Conservation (phyloP, 2,797 vertebrate genomes). For the Acridotheres tristis region DNA sequence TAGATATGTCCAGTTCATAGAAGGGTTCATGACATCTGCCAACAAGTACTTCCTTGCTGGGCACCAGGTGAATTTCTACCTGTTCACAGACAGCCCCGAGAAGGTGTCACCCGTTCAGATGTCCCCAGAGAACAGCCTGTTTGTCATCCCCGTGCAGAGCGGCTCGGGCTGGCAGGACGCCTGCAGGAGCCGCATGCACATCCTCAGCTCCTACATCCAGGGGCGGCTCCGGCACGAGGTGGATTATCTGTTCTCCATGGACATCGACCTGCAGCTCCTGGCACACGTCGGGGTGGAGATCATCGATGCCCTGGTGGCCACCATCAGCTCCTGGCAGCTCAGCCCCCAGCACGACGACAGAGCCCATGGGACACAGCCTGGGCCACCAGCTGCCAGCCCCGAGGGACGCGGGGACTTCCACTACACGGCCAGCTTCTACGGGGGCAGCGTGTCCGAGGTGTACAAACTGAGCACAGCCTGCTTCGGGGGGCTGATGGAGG, state of each 20-base stretch:
- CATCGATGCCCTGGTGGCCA: slow-evolving; percentile 76
- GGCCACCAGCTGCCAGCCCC: slow-evolving; percentile 62
- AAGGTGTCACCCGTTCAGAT: slow-evolving; percentile 60
- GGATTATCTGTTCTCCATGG: slow-evolving; percentile 78
- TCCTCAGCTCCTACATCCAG: slow-evolving; percentile 68
- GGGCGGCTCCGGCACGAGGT: slow-evolving; percentile 64
- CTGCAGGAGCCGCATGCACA: slow-evolving; percentile 66
- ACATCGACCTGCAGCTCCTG: slow-evolving; percentile 76
- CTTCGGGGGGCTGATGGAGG: slow-evolving; percentile 70
- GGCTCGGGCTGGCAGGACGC: slow-evolving; percentile 71
- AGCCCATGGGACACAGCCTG: slow-evolving; percentile 52
- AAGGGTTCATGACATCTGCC: slow-evolving; percentile 77
- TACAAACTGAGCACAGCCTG: slow-evolving; percentile 70
- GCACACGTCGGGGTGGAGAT: slow-evolving; percentile 79
- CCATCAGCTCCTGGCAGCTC: slow-evolving; percentile 76
- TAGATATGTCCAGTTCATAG: slow-evolving; percentile 71
- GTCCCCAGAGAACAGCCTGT: slow-evolving; percentile 69
- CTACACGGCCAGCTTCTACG: slow-evolving; percentile 81
- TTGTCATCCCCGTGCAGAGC: slow-evolving; percentile 70
- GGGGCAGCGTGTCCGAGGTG: slow-evolving; percentile 74
- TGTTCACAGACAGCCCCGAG: slow-evolving; percentile 79
- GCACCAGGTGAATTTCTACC: slow-evolving; percentile 79
- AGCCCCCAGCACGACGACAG: slow-evolving; percentile 38
- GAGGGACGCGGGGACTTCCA: slow-evolving; percentile 77
- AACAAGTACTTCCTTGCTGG: slow-evolving; percentile 79